These are phyloP conservation scores for Akabosia matsudoensis DNA, from an alignment of 1,140 invertebrate species.

Conservation along the genomic window DNA sequence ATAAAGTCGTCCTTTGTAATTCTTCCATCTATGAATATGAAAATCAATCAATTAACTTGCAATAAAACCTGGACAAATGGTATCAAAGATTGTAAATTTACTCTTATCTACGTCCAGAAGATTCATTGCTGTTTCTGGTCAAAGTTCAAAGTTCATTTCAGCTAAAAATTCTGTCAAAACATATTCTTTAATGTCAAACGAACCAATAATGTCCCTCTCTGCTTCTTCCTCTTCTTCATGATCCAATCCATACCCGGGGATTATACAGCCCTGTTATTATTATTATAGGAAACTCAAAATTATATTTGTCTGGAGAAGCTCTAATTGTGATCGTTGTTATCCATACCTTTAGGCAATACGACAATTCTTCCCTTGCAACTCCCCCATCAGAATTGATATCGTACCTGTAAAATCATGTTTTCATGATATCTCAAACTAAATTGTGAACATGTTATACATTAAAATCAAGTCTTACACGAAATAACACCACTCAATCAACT, in stretches of 20 bases:
- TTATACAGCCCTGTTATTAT: constrained; percentile 32
- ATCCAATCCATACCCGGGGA: constrained; percentile 31
- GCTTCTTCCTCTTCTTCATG: constrained; percentile 88
- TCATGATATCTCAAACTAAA: background rate
- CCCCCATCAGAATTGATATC: constrained; percentile 80
- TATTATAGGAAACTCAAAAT: constrained; percentile 48
- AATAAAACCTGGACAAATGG: too few species aligned
- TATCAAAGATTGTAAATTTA: background rate
- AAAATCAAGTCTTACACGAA: constrained; percentile 17
- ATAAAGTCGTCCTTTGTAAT: constrained; percentile 72
- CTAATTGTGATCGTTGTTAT: constrained; percentile 40
- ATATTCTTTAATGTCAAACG: constrained; percentile 64
- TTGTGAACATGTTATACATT: background rate
- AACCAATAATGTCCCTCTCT: constrained; percentile 78
- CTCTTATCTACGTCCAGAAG: constrained; percentile 10
- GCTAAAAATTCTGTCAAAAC: background rate
- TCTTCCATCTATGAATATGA: constrained; percentile 57
- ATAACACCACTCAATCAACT: constrained; percentile 34
- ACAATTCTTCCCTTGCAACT: constrained; percentile 83
- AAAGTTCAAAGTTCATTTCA: background rate
- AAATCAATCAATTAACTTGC: too few species aligned
- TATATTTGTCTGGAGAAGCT: too few species aligned
- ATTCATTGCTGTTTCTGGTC: constrained; percentile 8
- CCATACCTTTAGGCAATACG: constrained; percentile 66
- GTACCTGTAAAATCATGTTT: constrained; percentile 54